Percentiles rank a stretch among this genome's conserved stretches.
phyloP scores from a whole-genome alignment of 2,113 vertebrate species.

The Ciconia boyciana region DNA sequence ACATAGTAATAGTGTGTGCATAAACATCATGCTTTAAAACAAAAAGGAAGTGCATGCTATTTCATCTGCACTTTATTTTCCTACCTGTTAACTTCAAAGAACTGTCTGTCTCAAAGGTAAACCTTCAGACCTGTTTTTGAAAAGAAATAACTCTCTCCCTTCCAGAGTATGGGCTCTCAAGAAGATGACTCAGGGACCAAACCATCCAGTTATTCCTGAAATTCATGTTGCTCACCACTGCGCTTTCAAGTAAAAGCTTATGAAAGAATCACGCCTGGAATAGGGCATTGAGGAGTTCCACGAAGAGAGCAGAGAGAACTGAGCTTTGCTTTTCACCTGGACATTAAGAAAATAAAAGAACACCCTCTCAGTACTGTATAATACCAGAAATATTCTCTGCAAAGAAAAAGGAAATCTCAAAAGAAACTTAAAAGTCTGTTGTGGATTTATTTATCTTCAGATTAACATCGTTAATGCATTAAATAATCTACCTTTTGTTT shows the following conservation, averaged over 20 bases:
- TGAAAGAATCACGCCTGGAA: constrained; percentile 57
- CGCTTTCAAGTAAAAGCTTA: constrained; percentile 62
- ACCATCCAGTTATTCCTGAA: constrained; percentile 98
- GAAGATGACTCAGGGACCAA: constrained; percentile 99
- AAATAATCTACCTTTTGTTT: constrained; percentile 80
- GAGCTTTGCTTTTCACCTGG: constrained; percentile 67
- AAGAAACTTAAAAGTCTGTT: constrained; percentile 76
- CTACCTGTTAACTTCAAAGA: not conserved
- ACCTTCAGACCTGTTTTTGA: not conserved
- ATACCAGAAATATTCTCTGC: constrained; percentile 74
- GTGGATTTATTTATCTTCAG: constrained; percentile 83
- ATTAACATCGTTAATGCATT: constrained; percentile 78
- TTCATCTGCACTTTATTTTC: not conserved
- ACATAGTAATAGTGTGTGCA: not conserved
- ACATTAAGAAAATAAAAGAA: constrained; percentile 69
- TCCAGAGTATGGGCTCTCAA: constrained; percentile 97
- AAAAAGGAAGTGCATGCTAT: not conserved
- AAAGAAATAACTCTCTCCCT: constrained; percentile 16
- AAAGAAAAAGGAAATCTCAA: constrained; percentile 72
- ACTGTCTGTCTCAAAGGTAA: not conserved
- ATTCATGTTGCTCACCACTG: constrained; percentile 54
- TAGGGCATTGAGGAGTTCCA: constrained; percentile 45
- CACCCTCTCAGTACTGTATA: constrained; percentile 73
- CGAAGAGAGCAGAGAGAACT: constrained; percentile 65
- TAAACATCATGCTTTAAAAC: not conserved